These are phyloP conservation scores for Rhinogobius similis DNA, from an alignment of 2,113 vertebrate genomes.

Conservation along the genomic window DNA sequence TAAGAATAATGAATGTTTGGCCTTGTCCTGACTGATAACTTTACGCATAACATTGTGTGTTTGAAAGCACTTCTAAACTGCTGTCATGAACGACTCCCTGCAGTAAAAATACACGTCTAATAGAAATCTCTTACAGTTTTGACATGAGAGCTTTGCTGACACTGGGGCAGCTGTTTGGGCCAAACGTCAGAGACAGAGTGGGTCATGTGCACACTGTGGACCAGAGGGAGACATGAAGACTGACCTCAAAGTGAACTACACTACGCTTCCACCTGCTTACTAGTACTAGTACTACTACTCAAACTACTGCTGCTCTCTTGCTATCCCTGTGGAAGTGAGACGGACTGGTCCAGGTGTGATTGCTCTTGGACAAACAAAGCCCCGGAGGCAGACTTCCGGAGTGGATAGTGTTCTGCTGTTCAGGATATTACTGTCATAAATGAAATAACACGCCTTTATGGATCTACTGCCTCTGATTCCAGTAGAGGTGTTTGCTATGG, in stretches of 20 bases:
- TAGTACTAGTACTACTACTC: not conserved
- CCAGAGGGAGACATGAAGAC: not conserved
- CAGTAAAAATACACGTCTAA: not conserved
- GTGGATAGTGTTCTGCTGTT: not conserved
- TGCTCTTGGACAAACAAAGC: not conserved
- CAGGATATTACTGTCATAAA: slow-evolving; percentile 15
- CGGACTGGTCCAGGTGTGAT: not conserved
- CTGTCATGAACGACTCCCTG: not conserved
- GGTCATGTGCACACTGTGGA: not conserved
- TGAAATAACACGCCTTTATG: not conserved
- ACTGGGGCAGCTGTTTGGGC: too few species aligned
- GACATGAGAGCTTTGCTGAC: too few species aligned
- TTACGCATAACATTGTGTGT: not conserved
- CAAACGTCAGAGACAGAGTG: not conserved
- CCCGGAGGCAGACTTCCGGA: not conserved
- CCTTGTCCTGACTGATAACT: not conserved
- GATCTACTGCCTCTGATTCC: not conserved
- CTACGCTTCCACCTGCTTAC: not conserved
- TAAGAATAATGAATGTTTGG: not conserved
- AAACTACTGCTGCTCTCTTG: not conserved
- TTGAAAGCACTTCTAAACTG: not conserved
- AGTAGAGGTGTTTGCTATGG: not conserved
- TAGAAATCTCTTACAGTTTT: too few species aligned
- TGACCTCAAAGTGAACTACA: not conserved
- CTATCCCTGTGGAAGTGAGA: not conserved